phyloP scores from a whole-genome alignment of 2,113 vertebrate genomes.

The Leptocoma aspasia region DNA sequence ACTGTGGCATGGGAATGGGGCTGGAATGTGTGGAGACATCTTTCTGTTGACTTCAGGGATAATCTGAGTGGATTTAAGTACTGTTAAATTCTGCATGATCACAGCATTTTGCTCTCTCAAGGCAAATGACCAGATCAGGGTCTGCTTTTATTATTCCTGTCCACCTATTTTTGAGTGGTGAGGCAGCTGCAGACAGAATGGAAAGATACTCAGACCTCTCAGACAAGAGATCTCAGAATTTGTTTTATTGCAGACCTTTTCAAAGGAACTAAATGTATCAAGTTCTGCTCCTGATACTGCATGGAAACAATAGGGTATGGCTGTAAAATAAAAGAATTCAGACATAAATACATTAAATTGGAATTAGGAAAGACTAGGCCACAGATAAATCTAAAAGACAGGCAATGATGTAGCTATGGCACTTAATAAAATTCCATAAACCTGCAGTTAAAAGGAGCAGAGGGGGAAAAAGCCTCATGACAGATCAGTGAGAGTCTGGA shows the following conservation, averaged over 20 bases:
- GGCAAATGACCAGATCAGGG: neutral
- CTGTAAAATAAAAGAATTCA: slow-evolving; percentile 49
- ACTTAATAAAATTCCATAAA: slow-evolving; percentile 56
- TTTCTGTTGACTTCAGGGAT: neutral
- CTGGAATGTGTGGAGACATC: neutral
- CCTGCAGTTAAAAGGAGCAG: slow-evolving; percentile 6
- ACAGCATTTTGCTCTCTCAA: neutral
- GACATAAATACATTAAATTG: slow-evolving; percentile 25
- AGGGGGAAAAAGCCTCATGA: slow-evolving; percentile 3
- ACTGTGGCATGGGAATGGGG: neutral
- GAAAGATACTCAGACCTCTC: neutral
- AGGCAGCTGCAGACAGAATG: neutral
- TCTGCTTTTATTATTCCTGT: neutral
- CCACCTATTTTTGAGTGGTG: neutral
- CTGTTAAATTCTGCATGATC: neutral
- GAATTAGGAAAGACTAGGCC: neutral
- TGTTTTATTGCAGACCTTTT: neutral
- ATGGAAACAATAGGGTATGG: neutral
- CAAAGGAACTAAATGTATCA: neutral
- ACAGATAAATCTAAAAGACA: slow-evolving; percentile 55
- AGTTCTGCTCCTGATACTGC: neutral
- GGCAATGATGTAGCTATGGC: slow-evolving; percentile 19
- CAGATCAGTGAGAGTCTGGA: slow-evolving; percentile 27
- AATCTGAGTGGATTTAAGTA: neutral
- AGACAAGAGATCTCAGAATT: neutral